Evolutionary conservation across 2,113 vertebrate species (phyloP), one percentile per base, ranked within the genome.

Genomic region (Poicephalus meyeri): DNA sequence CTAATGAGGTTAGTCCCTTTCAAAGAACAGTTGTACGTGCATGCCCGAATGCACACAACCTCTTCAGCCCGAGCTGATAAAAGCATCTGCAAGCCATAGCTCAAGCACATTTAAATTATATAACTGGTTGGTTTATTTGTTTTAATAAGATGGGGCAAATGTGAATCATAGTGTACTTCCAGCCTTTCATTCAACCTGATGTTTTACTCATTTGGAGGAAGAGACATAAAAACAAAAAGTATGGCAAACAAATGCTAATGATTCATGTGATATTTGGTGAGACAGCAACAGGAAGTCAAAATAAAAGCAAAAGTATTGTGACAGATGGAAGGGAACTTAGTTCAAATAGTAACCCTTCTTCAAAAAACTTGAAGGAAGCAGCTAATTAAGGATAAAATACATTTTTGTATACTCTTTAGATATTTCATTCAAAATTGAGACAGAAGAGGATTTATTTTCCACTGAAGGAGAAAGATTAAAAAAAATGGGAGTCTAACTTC

Each of bases 191-290:
- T 97, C 97, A 97, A 97, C 97, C 92, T 97, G 79, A 91, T 92
- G 95, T 93, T 98, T 98, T 98, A 99, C 98, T 99, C 97, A 98
- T 98, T 97, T 96, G 97, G 96, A 97, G 97, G 92, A 97, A 97
- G 97, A 97, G 95, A 97, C 97, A 98, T 91, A 89, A 98, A 98
- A 97, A 97, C 97, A 77, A 96, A 96, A 90, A 42, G 49, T 61
- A 97, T 63, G 97, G 94, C 96, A 98, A 98, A 97, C 97, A 98
- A 97, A 95, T 91, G 93, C 86, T 89, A 83, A 94, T 97, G 97
- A 98, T 98, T 98, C 88, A 98, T 96, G 95, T 80, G 95, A 89
- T 97, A 95, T 95, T 94, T 97, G 98, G 98, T 98, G 98, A 98
- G 97, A 98, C 97, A 98, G 97, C 61, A 80, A 97, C 37, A 71